Evolutionary conservation across 2,797 vertebrate species (phyloP).

Genomic region (Uromys caudimaculatus): DNA sequence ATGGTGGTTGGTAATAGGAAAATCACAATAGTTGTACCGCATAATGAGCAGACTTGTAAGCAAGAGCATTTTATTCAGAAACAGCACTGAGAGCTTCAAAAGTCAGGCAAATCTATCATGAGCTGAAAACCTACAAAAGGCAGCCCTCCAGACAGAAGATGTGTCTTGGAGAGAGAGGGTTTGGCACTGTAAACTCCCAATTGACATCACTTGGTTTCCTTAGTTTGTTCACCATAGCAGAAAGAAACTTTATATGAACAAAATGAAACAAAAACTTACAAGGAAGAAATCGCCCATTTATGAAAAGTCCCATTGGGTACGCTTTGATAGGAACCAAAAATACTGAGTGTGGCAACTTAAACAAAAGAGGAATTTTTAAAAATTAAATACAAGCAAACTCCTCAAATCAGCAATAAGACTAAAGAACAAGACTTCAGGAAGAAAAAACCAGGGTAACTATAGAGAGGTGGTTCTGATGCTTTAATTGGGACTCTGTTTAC

Average conservation of each 20-base stretch:
- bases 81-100: background rate
- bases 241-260: background rate
- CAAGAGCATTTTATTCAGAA: background rate
- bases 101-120: background rate
- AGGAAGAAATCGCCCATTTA: background rate
- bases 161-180: background rate
- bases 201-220: background rate
- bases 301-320: background rate
- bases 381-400: background rate
- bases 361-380: background rate
- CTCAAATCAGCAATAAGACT: constrained; percentile 8
- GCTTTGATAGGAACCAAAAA: constrained; percentile 21
- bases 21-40: background rate
- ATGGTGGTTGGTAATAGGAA: background rate
- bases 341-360: background rate
- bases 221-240: background rate
- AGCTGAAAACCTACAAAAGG: background rate
- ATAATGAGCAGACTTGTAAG: background rate
- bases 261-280: background rate
- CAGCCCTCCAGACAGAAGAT: background rate
- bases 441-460: background rate
- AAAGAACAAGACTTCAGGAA: background rate
- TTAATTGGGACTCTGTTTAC: too few species aligned
- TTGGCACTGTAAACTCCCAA: too few species aligned
- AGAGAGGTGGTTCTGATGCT: too few species aligned